Conservation (phyloP, 1,140 invertebrate species). For the Antheraea pernyi region DNA sequence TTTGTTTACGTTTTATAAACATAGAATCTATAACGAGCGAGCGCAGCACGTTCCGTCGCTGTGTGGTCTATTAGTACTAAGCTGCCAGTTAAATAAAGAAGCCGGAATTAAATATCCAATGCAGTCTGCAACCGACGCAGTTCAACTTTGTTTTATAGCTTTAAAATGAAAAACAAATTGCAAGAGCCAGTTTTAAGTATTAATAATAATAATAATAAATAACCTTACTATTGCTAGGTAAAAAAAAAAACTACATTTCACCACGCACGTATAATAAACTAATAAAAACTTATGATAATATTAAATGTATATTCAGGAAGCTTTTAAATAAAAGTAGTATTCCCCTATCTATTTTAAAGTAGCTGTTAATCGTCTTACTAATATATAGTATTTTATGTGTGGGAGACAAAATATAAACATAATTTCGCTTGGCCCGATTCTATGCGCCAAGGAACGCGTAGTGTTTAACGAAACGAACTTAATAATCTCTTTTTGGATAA, state of each 20-base stretch:
- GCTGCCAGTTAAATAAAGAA: neutral
- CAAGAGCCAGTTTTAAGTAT: neutral
- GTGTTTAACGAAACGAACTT: no score
- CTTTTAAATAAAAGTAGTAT: no score
- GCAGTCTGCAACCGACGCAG: neutral
- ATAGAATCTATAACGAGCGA: neutral
- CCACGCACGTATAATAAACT: no score
- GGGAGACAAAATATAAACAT: no score
- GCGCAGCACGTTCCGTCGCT: neutral
- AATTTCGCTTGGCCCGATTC: no score
- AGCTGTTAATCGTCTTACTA: no score
- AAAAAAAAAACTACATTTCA: neutral
- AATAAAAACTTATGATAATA: no score
- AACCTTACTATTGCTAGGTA: neutral
- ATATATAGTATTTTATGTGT: no score
- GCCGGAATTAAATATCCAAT: neutral
- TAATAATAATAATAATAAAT: neutral
- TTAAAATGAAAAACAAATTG: neutral
- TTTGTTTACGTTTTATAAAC: slow-evolving; percentile 1
- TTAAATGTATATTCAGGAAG: no score
- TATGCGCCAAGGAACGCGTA: no score
- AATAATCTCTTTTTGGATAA: no score
- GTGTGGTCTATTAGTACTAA: neutral
- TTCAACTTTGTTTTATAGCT: neutral
- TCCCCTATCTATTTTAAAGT: no score